phyloP scores from a whole-genome alignment of 1,140 invertebrate species.

The Heliconius himera region DNA sequence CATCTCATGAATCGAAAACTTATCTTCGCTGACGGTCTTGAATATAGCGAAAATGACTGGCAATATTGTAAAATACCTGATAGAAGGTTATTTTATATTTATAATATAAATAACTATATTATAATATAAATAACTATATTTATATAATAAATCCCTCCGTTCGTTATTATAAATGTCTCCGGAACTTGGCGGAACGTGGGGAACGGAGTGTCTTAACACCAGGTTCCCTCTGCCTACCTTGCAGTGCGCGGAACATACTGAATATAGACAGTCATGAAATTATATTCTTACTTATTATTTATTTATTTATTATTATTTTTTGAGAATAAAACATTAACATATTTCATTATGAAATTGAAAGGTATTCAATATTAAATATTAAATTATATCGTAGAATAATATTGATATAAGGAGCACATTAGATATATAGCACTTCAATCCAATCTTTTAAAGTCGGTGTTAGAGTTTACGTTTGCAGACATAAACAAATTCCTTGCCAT shows the following conservation, averaged over 20 bases:
- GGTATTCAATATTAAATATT: too few species aligned
- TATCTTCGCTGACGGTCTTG: slow-evolving; percentile 71
- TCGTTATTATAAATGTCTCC: too few species aligned
- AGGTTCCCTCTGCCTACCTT: too few species aligned
- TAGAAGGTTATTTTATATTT: slow-evolving; percentile 59
- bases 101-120: not conserved
- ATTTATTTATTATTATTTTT: too few species aligned
- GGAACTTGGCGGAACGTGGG: too few species aligned
- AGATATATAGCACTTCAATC: not conserved
- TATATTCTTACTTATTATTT: not conserved
- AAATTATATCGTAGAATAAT: too few species aligned
- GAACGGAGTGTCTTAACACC: too few species aligned
- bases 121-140: not conserved
- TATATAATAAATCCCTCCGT: not conserved
- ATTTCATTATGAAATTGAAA: too few species aligned
- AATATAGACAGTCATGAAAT: not conserved
- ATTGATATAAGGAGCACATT: not conserved
- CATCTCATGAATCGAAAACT: slow-evolving; percentile 64
- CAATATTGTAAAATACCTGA: slow-evolving; percentile 81
- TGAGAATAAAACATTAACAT: too few species aligned
- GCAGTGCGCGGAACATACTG: not conserved
- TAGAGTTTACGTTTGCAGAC: not conserved
- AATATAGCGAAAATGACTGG: slow-evolving; percentile 59
- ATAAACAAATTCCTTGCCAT: not conserved
- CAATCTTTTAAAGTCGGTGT: not conserved